phyloP scores from a whole-genome alignment of 2,113 vertebrate species.

The Phoxinus phoxinus region DNA sequence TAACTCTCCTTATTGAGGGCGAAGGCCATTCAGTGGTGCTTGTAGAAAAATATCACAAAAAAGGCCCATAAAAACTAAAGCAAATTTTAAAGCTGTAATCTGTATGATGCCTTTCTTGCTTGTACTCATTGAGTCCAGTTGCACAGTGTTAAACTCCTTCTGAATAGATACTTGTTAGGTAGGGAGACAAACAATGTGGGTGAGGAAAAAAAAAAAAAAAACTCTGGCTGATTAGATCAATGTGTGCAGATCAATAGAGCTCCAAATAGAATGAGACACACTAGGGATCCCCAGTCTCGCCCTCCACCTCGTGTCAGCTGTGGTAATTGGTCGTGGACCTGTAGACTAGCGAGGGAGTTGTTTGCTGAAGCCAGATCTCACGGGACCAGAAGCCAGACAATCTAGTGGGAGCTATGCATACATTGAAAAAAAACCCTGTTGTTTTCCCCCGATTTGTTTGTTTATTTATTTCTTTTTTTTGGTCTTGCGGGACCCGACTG shows the following conservation, averaged over 20 bases:
- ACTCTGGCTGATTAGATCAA: slow-evolving; percentile 56
- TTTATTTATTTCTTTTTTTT: neutral
- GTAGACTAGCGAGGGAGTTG: slow-evolving; percentile 34
- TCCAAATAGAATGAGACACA: slow-evolving; percentile 39
- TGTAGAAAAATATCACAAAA: neutral
- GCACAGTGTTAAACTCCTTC: neutral
- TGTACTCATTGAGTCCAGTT: neutral
- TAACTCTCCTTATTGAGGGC: neutral
- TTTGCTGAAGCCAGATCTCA: slow-evolving; percentile 34
- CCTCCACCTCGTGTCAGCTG: slow-evolving; percentile 12
- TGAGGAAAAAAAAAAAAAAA: slow-evolving; percentile 44
- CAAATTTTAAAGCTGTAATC: too few relatives aligned
- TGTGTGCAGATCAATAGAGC: slow-evolving; percentile 64
- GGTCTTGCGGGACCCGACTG: neutral
- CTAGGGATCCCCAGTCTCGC: neutral
- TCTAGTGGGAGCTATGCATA: neutral
- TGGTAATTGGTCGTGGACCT: slow-evolving; percentile 58
- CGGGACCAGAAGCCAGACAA: slow-evolving; percentile 9
- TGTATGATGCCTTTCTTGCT: neutral
- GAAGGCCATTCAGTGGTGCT: neutral
- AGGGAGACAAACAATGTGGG: neutral
- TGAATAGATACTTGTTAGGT: neutral
- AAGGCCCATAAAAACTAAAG: too few relatives aligned
- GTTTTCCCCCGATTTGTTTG: neutral
- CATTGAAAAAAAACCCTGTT: neutral